phyloP scores from a whole-genome alignment of 2,797 vertebrate species.

The Cygnus olor region DNA sequence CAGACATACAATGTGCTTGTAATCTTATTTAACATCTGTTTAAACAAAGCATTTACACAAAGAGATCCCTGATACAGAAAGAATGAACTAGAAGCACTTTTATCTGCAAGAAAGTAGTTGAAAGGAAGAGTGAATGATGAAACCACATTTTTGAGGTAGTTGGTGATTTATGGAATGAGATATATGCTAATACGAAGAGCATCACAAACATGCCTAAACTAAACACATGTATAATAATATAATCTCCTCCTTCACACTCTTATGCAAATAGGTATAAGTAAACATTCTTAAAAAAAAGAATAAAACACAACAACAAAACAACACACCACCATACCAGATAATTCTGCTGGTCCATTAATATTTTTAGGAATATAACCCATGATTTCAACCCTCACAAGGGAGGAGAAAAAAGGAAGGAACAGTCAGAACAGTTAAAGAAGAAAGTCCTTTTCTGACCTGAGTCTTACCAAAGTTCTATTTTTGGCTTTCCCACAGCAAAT shows the following conservation, averaged over 20 bases:
- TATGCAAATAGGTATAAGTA: not conserved
- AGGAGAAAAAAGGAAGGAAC: slow-evolving; percentile 49
- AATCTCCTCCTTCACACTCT: not conserved
- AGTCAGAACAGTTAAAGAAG: slow-evolving; percentile 60
- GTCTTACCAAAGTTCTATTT: slow-evolving; percentile 69
- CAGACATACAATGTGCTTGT: not conserved
- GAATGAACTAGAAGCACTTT: slow-evolving; percentile 36
- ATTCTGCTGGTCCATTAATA: not conserved
- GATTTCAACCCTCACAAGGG: not conserved
- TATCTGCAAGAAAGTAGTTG: slow-evolving; percentile 54
- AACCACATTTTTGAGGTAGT: slow-evolving; percentile 20
- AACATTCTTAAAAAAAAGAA: not conserved
- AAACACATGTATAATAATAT: slow-evolving; percentile 19
- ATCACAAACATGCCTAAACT: slow-evolving; percentile 16
- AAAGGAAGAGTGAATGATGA: slow-evolving; percentile 39
- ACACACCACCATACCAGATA: not conserved
- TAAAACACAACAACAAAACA: not conserved
- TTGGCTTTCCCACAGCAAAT: slow-evolving; percentile 68
- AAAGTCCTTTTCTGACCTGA: slow-evolving; percentile 63
- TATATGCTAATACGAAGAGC: not conserved
- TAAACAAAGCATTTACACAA: slow-evolving; percentile 34
- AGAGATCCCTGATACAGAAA: slow-evolving; percentile 38
- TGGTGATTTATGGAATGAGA: slow-evolving; percentile 8
- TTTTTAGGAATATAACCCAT: not conserved
- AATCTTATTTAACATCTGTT: slow-evolving; percentile 54